These are phyloP conservation scores for Rhagoletis zephyria DNA, from an alignment of 1,140 invertebrate genomes.

Conservation along the genomic window DNA sequence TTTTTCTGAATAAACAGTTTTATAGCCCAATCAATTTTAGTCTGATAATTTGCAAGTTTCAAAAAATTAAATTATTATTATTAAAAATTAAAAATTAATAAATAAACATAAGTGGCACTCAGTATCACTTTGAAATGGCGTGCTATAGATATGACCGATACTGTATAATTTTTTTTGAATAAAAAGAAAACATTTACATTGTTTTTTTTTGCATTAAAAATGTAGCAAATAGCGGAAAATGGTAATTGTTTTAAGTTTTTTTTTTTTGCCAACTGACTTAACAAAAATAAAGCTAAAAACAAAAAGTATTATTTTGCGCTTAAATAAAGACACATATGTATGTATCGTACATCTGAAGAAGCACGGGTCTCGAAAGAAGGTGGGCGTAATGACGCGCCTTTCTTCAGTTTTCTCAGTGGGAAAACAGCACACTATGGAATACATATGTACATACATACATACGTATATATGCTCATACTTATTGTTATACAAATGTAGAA, in stretches of 20 bases:
- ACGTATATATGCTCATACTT: neutral
- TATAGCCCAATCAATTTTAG: no score
- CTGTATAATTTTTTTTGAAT: neutral
- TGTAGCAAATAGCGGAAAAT: neutral
- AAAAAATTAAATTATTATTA: no score
- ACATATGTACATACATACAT: no score
- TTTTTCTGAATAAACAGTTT: no score
- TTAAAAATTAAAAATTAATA: no score
- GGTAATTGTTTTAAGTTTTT: neutral
- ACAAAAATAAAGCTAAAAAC: neutral
- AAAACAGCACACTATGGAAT: neutral
- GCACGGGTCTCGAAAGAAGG: neutral
- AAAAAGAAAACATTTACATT: neutral
- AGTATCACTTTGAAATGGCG: no score
- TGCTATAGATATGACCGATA: no score
- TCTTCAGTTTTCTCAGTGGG: neutral
- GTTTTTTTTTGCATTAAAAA: constrained; percentile 8
- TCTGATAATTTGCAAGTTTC: no score
- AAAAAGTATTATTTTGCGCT: neutral
- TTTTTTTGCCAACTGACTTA: neutral
- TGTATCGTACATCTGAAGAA: neutral
- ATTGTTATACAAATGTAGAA: no score
- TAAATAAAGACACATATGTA: neutral
- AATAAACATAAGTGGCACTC: no score
- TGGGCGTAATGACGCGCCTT: constrained; percentile 17